Percentiles rank a stretch among this genome's conserved stretches.
Evolutionary conservation across 1,140 invertebrate genomes (phyloP).

Genomic region (Micrasema minimum): DNA sequence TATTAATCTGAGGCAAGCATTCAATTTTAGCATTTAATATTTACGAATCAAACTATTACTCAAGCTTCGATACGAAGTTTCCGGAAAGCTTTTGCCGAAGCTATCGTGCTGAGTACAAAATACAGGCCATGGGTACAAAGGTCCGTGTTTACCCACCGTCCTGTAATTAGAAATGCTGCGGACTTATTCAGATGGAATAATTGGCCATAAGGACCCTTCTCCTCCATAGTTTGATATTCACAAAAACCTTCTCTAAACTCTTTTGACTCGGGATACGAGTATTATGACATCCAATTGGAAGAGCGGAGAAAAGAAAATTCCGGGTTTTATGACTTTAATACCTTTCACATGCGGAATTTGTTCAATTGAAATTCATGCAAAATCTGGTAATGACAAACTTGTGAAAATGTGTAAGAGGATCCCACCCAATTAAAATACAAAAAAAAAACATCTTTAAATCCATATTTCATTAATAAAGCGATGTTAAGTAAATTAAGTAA

Average conservation of each 20-base stretch:
- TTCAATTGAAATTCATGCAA: too few species aligned
- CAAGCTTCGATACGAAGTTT: constrained; percentile 13
- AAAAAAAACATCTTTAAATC: too few species aligned
- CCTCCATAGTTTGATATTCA: constrained; percentile 21
- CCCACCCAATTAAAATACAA: too few species aligned
- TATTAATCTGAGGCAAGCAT: constrained; percentile 1
- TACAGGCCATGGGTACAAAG: neutral
- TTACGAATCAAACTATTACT: constrained; percentile 34
- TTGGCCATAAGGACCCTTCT: constrained; percentile 42
- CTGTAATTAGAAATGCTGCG: constrained; percentile 53
- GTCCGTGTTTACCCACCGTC: constrained; percentile 22
- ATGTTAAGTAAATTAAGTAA: too few species aligned
- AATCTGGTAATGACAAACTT: too few species aligned
- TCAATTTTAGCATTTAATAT: constrained; percentile 14
- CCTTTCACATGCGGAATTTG: too few species aligned
- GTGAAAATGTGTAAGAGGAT: too few species aligned
- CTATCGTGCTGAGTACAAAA: neutral
- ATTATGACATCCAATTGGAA: constrained; percentile 3
- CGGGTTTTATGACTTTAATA: neutral
- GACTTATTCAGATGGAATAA: constrained; percentile 52
- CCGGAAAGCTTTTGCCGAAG: neutral
- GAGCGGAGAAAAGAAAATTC: neutral
- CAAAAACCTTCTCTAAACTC: constrained; percentile 5
- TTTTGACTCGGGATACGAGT: constrained; percentile 24
- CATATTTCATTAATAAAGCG: too few species aligned